phyloP scores from a whole-genome alignment of 1,140 invertebrate species.

The Oncopeltus fasciatus region DNA sequence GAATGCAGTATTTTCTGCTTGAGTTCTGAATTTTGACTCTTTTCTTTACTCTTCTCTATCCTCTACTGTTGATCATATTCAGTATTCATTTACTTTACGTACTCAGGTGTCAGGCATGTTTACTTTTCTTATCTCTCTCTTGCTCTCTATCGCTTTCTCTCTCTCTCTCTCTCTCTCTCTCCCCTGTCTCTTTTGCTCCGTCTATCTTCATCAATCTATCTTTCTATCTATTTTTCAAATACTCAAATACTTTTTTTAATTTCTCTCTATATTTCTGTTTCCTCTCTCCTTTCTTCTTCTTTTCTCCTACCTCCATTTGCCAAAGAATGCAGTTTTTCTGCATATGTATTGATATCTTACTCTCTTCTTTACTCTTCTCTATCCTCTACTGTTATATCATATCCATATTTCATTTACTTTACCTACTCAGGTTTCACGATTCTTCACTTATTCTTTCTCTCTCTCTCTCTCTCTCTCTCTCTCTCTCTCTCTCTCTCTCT shows the following conservation, averaged over 20 bases:
- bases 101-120: slow-evolving; percentile 1
- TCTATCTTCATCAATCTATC: neutral
- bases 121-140: neutral
- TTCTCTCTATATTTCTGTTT: neutral
- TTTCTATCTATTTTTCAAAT: too few species aligned
- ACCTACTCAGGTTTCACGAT: too few species aligned
- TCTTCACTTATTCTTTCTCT: neutral
- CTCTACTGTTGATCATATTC: too few species aligned
- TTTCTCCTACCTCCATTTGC: neutral
- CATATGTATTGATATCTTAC: neutral
- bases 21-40: neutral
- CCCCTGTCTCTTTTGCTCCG: neutral
- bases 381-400: too few species aligned
- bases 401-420: too few species aligned
- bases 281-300: neutral
- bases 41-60: too few species aligned
- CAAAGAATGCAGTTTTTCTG: neutral
- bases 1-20: neutral
- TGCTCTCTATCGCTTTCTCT: neutral
- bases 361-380: neutral
- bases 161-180: slow-evolving; percentile 7
- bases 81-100: too few species aligned
- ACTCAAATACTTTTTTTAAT: neutral
- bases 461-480: neutral
- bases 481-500: slow-evolving; percentile 9